Evolutionary conservation across 2,113 vertebrate species (phyloP).

Genomic region (Gobiocypris rarus): DNA sequence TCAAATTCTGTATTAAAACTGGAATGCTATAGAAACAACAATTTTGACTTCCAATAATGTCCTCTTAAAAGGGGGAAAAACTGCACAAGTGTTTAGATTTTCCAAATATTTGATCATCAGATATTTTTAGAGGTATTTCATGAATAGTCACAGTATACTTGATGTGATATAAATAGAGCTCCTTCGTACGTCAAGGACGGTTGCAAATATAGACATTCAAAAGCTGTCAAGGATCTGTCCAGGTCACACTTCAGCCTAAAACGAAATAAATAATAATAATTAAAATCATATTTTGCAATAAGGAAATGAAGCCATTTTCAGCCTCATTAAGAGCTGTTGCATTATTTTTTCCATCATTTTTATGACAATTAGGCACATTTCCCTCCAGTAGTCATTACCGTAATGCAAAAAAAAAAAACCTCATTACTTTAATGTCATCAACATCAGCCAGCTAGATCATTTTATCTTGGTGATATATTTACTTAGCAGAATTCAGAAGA

Average conservation of each 20-base stretch:
- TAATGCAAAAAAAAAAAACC: not conserved
- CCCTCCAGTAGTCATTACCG: slow-evolving; percentile 6
- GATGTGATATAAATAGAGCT: slow-evolving; percentile 5
- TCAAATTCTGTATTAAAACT: slow-evolving; percentile 2
- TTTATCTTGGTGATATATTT: slow-evolving; percentile 12
- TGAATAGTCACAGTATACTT: not conserved
- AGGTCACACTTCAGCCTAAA: not conserved
- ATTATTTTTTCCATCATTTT: slow-evolving; percentile 1
- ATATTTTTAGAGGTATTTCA: not conserved
- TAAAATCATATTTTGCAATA: not conserved
- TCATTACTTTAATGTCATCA: not conserved
- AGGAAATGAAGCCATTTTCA: slow-evolving; percentile 13
- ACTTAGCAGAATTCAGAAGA: not conserved
- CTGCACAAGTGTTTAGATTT: not conserved
- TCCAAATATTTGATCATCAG: not conserved
- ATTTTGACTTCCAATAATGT: not conserved
- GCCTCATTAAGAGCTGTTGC: not conserved
- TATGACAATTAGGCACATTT: slow-evolving; percentile 24
- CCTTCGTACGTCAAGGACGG: not conserved
- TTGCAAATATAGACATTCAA: slow-evolving; percentile 6
- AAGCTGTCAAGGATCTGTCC: not conserved
- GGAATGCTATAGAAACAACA: not conserved
- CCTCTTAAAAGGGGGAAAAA: not conserved
- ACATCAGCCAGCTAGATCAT: not conserved
- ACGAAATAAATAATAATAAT: not conserved